Evolutionary conservation across 2,888 invertebrate genomes (phyloP), one percentile per base, ranked within the genome.

Genomic region (Notodonta ziczac): DNA sequence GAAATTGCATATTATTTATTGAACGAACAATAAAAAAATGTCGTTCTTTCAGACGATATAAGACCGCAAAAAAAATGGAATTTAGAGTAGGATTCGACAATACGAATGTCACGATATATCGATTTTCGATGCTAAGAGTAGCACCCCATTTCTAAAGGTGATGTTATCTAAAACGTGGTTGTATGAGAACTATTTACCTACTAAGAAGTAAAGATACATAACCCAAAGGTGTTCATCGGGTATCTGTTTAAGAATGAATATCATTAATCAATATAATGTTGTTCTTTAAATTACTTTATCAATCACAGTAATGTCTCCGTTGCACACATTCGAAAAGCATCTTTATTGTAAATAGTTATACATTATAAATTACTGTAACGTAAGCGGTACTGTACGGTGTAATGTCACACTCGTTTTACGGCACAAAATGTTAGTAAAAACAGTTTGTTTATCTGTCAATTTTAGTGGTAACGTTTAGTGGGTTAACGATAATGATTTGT

Each of bases 391-490:
- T 84, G 84, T 90, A 88, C 86, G 87, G 89, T 91, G 89, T 90
- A 86, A 73, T 81, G 62, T 86, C 90, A 93, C 93, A 93, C 93
- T 93, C 92, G 93, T 93, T 93, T 93, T 93, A 88, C 86, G 89
- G 93, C 93, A 93, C 93, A 93, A 93, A 90, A 89, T 89, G 88
- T 91, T 92, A 91, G 89, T 77, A 84, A 82, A 81, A 86, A 84
- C 85, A 82, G 83, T 91, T 93, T 85, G 86, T 90, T 93, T 91
- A 82, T 86, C 85, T 85, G 90, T 92, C 92, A 93, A 92, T 93
- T 93, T 93, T 93, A 93, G 91, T 87, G 76, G 76, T 90, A 91
- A 86, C 72, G 78, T 87, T 86, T 83, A 83, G 82, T 75, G 80
- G 79, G 82, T 80, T 81, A 81, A 72, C 66, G 73, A 83, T 78